Conservation (phyloP, 2,797 vertebrate genomes). For the Sebastes dallii region DNA sequence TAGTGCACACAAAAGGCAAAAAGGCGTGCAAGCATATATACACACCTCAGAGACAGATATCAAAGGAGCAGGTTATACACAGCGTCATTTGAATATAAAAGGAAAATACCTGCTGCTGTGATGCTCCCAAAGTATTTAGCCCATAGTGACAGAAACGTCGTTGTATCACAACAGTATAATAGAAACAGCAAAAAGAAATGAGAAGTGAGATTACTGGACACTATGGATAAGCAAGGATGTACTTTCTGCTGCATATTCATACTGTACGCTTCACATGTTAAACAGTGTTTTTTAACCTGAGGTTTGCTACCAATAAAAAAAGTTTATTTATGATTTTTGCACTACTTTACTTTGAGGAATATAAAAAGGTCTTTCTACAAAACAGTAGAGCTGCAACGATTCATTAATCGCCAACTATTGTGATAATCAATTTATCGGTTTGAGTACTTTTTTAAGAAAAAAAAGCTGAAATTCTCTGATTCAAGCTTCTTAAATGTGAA, state of each 20-base stretch:
- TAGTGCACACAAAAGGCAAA: constrained; percentile 62
- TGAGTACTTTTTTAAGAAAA: too few relatives aligned
- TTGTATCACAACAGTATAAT: constrained; percentile 4
- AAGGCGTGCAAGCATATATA: constrained; percentile 29
- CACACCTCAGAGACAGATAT: constrained; percentile 50
- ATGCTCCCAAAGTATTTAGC: constrained; percentile 56
- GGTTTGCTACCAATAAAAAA: neutral
- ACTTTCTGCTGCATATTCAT: neutral
- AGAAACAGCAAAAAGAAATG: neutral
- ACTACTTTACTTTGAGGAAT: neutral
- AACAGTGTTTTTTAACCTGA: neutral
- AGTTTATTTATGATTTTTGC: neutral
- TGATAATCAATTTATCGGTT: too few relatives aligned
- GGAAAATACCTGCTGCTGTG: constrained; percentile 54
- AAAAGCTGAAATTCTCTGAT: too few relatives aligned
- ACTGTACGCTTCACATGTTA: neutral
- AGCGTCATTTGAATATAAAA: constrained; percentile 73
- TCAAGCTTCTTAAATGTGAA: too few relatives aligned
- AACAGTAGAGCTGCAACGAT: neutral
- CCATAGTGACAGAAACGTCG: constrained; percentile 40
- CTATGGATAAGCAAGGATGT: neutral
- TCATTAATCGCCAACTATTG: too few relatives aligned
- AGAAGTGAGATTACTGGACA: constrained; percentile 1
- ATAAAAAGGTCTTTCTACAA: neutral
- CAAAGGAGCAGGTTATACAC: constrained; percentile 62